These are phyloP conservation scores for Sebastes kiyomatsui DNA, from an alignment of 2,797 vertebrate species.

Conservation along the genomic window DNA sequence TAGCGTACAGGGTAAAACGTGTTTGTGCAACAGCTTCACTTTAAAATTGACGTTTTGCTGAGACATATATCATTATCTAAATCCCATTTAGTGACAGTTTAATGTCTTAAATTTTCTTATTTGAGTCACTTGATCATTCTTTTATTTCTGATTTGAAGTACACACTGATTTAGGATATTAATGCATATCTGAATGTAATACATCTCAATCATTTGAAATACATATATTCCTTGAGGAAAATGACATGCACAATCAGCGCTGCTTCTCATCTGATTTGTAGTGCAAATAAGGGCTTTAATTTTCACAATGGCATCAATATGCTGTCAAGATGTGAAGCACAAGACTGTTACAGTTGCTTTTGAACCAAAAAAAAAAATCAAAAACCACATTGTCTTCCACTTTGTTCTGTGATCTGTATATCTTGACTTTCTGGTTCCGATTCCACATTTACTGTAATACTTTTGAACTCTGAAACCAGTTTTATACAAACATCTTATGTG, in stretches of 20 bases:
- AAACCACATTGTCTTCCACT: conserved; percentile 50
- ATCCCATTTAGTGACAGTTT: conserved; percentile 7
- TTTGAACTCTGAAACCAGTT: conserved; percentile 55
- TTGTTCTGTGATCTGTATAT: conserved; percentile 50
- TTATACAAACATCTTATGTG: conserved; percentile 61
- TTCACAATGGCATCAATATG: not conserved
- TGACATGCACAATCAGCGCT: conserved; percentile 4
- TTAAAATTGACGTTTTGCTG: not conserved
- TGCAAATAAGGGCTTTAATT: conserved; percentile 16
- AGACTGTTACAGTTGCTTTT: conserved; percentile 32
- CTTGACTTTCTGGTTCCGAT: conserved; percentile 44
- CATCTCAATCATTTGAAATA: conserved; percentile 35
- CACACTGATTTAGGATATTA: conserved; percentile 10
- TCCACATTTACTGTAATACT: conserved; percentile 23
- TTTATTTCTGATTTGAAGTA: conserved; percentile 22
- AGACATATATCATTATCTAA: not conserved
- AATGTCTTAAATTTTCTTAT: conserved; percentile 6
- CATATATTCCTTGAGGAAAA: conserved; percentile 17
- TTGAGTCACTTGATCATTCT: conserved; percentile 23
- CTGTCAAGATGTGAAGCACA: conserved; percentile 35
- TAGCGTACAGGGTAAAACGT: not conserved
- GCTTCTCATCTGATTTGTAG: conserved; percentile 5
- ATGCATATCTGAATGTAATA: conserved; percentile 26
- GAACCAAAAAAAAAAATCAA: conserved; percentile 22
- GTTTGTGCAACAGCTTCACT: not conserved